Percentiles rank a stretch among this genome's conserved stretches.
Evolutionary conservation across 2,113 vertebrate species (phyloP).

Genomic region (Narcine bancroftii): DNA sequence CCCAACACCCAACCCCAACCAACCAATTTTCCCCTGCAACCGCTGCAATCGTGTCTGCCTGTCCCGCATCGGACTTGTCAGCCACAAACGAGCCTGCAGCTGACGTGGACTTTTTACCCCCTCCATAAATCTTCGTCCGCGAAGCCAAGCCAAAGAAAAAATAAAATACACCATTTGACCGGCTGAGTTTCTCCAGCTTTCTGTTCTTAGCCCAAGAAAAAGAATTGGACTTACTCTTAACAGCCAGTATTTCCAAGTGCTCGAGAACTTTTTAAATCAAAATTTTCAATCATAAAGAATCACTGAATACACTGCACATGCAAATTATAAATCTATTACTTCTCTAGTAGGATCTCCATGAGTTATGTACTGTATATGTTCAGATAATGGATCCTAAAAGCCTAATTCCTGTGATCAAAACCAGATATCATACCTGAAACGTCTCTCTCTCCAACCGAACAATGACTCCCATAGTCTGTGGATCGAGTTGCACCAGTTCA

Average conservation of each 20-base stretch:
- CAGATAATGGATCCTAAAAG: not conserved
- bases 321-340: not conserved
- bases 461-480: slow-evolving; percentile 83
- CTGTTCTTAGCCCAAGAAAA: not conserved
- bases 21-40: too few species aligned
- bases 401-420: not conserved
- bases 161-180: too few species aligned
- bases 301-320: not conserved
- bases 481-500: slow-evolving; percentile 85
- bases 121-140: too few species aligned
- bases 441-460: slow-evolving; percentile 87
- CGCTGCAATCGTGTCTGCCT: too few species aligned
- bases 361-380: not conserved
- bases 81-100: too few species aligned
- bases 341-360: not conserved
- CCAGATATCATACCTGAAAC: slow-evolving; percentile 68
- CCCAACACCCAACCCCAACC: too few species aligned
- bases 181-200: too few species aligned
- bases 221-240: not conserved
- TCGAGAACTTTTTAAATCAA: not conserved
- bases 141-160: too few species aligned
- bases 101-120: too few species aligned
- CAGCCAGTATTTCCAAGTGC: not conserved
- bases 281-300: not conserved
- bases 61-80: too few species aligned